Evolutionary conservation across 2,797 vertebrate genomes (phyloP), one percentile per base, ranked within the genome.

Genomic region (Sebastes taczanowskii): DNA sequence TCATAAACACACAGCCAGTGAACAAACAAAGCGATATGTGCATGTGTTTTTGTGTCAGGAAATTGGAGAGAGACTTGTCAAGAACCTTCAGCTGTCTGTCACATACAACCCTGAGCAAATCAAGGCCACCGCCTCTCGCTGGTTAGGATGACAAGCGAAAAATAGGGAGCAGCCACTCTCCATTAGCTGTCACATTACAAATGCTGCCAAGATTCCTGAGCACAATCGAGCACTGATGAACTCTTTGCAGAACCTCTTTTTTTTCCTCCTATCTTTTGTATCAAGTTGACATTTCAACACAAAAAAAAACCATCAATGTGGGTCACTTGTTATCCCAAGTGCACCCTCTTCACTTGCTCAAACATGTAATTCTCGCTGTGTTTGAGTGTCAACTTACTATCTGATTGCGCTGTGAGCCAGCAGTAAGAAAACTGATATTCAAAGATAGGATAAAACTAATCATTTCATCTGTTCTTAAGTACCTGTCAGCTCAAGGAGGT

Each of bases 281-380:
- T 80, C 27, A 53, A 20, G 35, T 25, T 86, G 80, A 81, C 75
- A 85, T 90, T 84, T 90, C 29, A 67, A 23, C 56, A 80, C 62
- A 23, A 62, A 69, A 22, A 22, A 68, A 55, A 53, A 58, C 2
- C 68, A 38, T 73, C 32, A 61, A 65, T 60, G 71, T 62, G 52
- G 65, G 56, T 75, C 81, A 61, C 55, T 38, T 74, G 56, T 78
- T 72, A 60, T 75, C 68, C 53, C 5, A 29, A 58, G 77, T 58
- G 42, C 32, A 56, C 52, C 29, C 29, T 61, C n/a, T 58, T 68
- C 72, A 53, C 42, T 56, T 78, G 58, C 38, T 66, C 75, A 68
- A 52, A 67, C 75, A 68, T 58, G 81, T 30, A 46, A 29, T 32
- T 75, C 66, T 73, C 72, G 4, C 32, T 74, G 74, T n/a, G 13